A percentile compares a stretch with the other conserved stretches of the same genome.
phyloP scores from a whole-genome alignment of 2,113 vertebrate genomes.

The Perca flavescens region DNA sequence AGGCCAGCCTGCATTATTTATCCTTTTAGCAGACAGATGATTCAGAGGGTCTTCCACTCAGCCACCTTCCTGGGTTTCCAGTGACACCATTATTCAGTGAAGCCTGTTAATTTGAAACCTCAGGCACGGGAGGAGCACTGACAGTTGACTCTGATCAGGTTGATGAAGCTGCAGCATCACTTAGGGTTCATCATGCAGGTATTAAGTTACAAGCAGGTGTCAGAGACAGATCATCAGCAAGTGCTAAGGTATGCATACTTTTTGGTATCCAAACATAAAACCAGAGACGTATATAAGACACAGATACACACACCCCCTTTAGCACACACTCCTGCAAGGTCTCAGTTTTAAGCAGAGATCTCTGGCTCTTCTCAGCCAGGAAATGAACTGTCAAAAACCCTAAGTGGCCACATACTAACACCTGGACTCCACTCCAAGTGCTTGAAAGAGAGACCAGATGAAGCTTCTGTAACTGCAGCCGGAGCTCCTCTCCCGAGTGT shows the following conservation, averaged over 20 bases:
- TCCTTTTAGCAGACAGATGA: constrained; percentile 63
- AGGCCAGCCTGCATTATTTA: constrained; percentile 75
- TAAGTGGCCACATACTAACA: constrained; percentile 68
- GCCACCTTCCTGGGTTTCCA: constrained; percentile 64
- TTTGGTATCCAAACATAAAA: not conserved
- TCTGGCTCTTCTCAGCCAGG: constrained; percentile 72
- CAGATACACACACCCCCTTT: constrained; percentile 20
- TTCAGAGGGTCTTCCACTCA: constrained; percentile 63
- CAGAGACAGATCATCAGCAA: not conserved
- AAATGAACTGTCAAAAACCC: constrained; percentile 70
- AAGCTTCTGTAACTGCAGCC: constrained; percentile 18
- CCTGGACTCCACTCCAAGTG: constrained; percentile 56
- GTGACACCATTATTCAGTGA: constrained; percentile 71
- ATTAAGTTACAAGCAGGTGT: constrained; percentile 45
- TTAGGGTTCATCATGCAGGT: constrained; percentile 14
- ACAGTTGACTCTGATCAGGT: constrained; percentile 33
- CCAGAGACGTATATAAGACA: not conserved
- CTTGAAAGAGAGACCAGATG: constrained; percentile 47
- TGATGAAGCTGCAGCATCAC: constrained; percentile 43
- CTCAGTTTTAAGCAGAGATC: constrained; percentile 59
- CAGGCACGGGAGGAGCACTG: constrained; percentile 4
- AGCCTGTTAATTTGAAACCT: constrained; percentile 68
- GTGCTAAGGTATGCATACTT: not conserved
- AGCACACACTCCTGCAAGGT: constrained; percentile 24
- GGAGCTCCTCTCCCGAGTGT: constrained; percentile 33